Conservation (phyloP, 2,888 invertebrate species). For the Labia minor region DNA sequence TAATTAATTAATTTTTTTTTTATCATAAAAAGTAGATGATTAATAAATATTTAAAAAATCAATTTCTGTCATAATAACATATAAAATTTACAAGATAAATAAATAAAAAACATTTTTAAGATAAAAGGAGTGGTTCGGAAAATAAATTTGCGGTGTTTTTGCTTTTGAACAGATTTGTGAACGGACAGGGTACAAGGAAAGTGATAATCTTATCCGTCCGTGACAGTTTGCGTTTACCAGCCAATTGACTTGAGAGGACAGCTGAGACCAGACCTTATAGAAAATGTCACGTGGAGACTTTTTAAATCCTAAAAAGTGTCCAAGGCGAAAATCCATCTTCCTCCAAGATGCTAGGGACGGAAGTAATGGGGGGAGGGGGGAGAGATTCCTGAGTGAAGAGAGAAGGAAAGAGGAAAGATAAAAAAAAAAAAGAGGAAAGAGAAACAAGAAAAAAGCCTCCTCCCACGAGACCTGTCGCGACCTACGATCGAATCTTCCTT, state of each 20-base stretch:
- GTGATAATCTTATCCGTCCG: neutral
- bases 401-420: too few species aligned
- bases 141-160: neutral
- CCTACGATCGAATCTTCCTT: neutral
- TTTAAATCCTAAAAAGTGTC: neutral
- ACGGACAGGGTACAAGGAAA: neutral
- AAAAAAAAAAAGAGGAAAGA: neutral
- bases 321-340: slow-evolving; percentile 13
- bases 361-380: too few species aligned
- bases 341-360: neutral
- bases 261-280: neutral
- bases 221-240: slow-evolving; percentile 8
- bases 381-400: too few species aligned
- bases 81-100: too few species aligned
- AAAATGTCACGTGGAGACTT: slow-evolving; percentile 1
- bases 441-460: neutral
- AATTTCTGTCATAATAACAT: too few species aligned
- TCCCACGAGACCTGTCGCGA: slow-evolving; percentile 1
- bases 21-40: too few species aligned
- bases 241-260: slow-evolving; percentile 13
- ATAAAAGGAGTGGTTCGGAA: too few species aligned
- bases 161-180: neutral
- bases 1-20: too few species aligned
- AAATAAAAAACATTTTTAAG: too few species aligned
- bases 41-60: too few species aligned